Evolutionary conservation across 2,113 vertebrate genomes (phyloP), one percentile per base, ranked within the genome.

Genomic region (Planiliza haematocheilus): DNA sequence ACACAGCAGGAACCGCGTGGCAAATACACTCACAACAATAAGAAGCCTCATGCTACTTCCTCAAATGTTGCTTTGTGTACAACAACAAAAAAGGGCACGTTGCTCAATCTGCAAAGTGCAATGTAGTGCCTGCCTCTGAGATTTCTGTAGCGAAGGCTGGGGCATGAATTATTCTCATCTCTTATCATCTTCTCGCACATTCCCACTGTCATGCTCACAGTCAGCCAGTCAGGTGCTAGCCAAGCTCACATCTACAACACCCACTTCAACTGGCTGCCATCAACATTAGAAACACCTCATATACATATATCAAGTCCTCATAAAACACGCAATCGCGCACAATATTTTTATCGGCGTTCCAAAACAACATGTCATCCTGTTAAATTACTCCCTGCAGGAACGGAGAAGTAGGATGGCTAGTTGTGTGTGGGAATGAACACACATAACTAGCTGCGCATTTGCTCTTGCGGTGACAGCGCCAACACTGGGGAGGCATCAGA

Each of bases 1-100:
- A 81, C 77, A 90, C 64, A 68, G 65, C 66, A 82, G 88, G 73
- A 84, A 82, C 45, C 65, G 58, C 61, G 71, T 77, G 68, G 43
- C n/a, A 64, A 80, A 70, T 9, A 20, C 50, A 24, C 30, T 13
- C 30, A 65, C 7, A 64, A 74, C 58, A 70, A 72, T 34, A 48
- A 65, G 12, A 63, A 36, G 69, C 50, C 41, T 52, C 49, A 14
- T 51, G 30, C 12, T 16, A 78, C 86, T 77, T 86, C 86, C 85
- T 86, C 50, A 58, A 85, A 69, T 18, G 18, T 8, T 34, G n/a
- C 17, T 70, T 17, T 24, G 21, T 16, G 42, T 55, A 39, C 11
- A 57, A 43, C 8, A 50, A 42, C n/a, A 45, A 14, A 48, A 48
- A 68, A 30, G 48, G 48, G 24, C 53, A 36, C 11, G 30, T 57